Conservation (phyloP, 2,113 vertebrate species). For the Apteryx owenii region DNA sequence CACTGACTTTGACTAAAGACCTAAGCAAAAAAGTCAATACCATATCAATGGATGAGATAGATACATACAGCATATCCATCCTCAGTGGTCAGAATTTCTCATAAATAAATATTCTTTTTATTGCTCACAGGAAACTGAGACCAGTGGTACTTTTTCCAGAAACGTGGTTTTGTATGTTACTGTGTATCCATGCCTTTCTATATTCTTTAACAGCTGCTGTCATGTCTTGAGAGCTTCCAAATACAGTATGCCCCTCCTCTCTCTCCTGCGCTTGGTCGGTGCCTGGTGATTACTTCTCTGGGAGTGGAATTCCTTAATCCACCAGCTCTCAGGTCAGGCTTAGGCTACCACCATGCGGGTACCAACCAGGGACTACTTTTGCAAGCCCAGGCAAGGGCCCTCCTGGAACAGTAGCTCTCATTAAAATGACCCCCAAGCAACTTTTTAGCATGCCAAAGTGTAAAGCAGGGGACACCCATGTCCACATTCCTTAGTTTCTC, state of each 20-base stretch:
- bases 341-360: neutral
- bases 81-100: neutral
- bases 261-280: neutral
- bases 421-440: slow-evolving; percentile 43
- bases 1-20: neutral
- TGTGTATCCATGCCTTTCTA: neutral
- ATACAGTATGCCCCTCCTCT: neutral
- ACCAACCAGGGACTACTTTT: neutral
- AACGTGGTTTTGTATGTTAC: neutral
- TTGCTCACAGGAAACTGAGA: neutral
- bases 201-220: neutral
- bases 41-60: neutral
- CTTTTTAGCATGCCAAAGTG: slow-evolving; percentile 38
- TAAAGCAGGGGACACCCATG: neutral
- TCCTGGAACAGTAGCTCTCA: neutral
- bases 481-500: neutral
- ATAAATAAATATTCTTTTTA: neutral
- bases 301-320: slow-evolving; percentile 2
- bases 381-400: neutral
- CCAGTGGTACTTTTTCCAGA: neutral
- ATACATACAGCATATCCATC: neutral
- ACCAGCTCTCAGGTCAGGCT: neutral
- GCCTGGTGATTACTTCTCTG: neutral
- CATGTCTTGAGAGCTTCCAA: neutral
- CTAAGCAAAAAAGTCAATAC: neutral